Percentiles rank a stretch among this genome's conserved stretches.
These are phyloP conservation scores for Athene cunicularia DNA, from an alignment of 2,113 vertebrate genomes.

Conservation along the genomic window DNA sequence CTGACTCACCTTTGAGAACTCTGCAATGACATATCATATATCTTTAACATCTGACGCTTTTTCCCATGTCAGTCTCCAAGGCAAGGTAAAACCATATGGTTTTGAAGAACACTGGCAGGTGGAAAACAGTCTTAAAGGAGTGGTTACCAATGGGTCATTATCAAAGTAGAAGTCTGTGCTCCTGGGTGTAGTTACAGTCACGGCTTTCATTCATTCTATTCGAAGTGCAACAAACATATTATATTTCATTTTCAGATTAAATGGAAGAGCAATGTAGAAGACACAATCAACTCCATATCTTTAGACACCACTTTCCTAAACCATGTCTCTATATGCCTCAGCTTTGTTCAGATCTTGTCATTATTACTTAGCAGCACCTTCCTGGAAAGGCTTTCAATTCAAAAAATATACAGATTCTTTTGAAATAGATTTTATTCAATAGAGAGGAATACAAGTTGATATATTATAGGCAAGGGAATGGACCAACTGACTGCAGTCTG, in stretches of 20 bases:
- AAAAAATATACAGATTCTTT: neutral
- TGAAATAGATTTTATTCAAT: neutral
- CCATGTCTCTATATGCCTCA: neutral
- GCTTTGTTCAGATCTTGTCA: neutral
- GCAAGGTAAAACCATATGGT: neutral
- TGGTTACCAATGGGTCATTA: neutral
- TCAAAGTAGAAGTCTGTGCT: neutral
- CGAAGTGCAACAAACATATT: neutral
- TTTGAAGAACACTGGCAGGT: neutral
- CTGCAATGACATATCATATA: neutral
- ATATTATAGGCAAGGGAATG: neutral
- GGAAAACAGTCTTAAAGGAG: neutral
- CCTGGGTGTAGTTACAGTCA: neutral
- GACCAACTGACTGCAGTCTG: neutral
- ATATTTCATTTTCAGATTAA: neutral
- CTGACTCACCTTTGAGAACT: neutral
- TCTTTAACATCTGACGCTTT: neutral
- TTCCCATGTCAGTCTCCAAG: neutral
- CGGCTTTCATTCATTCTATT: neutral
- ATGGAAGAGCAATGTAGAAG: neutral
- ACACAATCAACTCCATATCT: fast-evolving
- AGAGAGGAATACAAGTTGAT: neutral
- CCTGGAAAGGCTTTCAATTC: neutral
- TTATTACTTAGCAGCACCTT: neutral
- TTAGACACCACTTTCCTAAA: neutral